Evolutionary conservation across 2,888 invertebrate genomes (phyloP), one percentile per base, ranked within the genome.

Genomic region (Exocentrus adspersus): DNA sequence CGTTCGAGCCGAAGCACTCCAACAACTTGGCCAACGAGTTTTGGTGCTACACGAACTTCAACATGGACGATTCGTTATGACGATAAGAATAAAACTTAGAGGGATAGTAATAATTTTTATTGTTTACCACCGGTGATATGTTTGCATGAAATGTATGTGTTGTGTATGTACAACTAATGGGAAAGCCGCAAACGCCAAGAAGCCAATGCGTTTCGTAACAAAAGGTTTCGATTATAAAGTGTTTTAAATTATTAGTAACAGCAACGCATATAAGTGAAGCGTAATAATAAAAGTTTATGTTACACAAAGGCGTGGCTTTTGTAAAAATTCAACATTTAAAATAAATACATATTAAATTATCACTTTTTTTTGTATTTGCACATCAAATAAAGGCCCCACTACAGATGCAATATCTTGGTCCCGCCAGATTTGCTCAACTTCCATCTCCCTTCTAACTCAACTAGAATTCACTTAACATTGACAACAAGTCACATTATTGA

Each of bases 21-120:
- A 94, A 94, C 73, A 95, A 96, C 83, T 87, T 98, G 77, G 95
- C 92, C 0, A 98, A 98, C 84, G 94, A 95, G 81, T 98, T 98
- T 84, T 88, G 87, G 50, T 95, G 96, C 83, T 98, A 89, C 83
- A 88, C 94, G 45, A 97, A 97, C 85, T 97, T 93, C 82, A 85
- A 92, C 80, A 85, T 92, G 66, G 90, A 92, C 78, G 53, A 73
- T 53, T 72, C 69, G 59, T 69, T 48, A 16, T 48, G 56, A 50
- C 16, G 30, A n/a, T n/a, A n/a, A n/a, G n/a, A 62, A 56, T 56
- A 30, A 62, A 50, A 56, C 24, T 3, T 28, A 53, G 9, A 17
- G 7, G 16, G 21, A 58, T 41, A 50, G 59, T 59, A 50, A 41
- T 41, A 30, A 51, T 65, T 56, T 63, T 60, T 63, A 65, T 60